Percentiles rank a stretch among this genome's conserved stretches.
Conservation (phyloP, 2,113 vertebrate genomes). For the Terrapene triunguis region DNA sequence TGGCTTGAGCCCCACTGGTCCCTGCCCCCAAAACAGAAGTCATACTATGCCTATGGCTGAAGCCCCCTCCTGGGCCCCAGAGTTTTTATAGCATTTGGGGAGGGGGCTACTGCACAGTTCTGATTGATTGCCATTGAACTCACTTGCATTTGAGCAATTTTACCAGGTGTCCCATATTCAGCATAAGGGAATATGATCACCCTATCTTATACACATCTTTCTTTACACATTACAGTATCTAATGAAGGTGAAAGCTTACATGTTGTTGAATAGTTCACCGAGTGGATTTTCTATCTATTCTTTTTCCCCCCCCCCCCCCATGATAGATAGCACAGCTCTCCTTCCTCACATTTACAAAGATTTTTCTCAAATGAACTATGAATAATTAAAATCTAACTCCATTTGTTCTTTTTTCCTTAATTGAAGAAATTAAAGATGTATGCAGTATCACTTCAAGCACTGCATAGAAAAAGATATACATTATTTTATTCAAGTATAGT, state of each 20-base stretch:
- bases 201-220: not conserved
- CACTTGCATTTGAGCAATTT: no score
- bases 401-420: conserved; percentile 84
- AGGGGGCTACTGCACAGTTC: no score
- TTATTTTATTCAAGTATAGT: conserved; percentile 76
- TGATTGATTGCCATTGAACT: no score
- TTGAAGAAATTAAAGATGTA: conserved; percentile 87
- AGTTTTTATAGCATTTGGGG: no score
- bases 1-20: no score
- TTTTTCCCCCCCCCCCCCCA: conserved; percentile 33
- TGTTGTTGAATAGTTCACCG: conserved; percentile 49
- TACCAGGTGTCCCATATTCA: no score
- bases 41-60: no score
- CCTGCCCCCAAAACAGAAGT: no score
- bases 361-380: conserved; percentile 85
- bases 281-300: conserved; percentile 61
- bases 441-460: conserved; percentile 73
- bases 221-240: not conserved
- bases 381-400: conserved; percentile 84
- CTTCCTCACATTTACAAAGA: conserved; percentile 82
- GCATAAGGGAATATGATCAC: no score
- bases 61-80: no score
- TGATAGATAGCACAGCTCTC: conserved; percentile 74
- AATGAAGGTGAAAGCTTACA: conserved; percentile 43
- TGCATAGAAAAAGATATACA: conserved; percentile 78